Percentiles rank a stretch among this genome's conserved stretches.
Evolutionary conservation across 2,888 invertebrate genomes (phyloP).

Genomic region (Cepaea hortensis): DNA sequence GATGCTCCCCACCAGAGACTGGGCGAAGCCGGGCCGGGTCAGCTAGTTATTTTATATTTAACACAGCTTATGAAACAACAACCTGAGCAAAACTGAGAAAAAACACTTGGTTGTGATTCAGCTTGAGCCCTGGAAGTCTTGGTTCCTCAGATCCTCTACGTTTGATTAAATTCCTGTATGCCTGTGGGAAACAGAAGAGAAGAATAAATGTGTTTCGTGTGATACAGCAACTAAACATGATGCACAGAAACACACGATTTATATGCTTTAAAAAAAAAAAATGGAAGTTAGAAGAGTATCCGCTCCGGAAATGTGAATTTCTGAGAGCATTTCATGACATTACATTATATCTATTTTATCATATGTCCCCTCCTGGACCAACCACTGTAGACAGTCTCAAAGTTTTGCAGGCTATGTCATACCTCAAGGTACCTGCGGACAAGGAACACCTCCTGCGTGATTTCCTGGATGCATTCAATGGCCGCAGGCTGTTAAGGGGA

Average conservation of each 20-base stretch:
- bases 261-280: not conserved
- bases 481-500: too few relatives aligned
- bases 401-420: too few relatives aligned
- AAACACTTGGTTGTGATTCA: slow-evolving; percentile 76
- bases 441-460: too few relatives aligned
- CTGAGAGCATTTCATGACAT: not conserved
- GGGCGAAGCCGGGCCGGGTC: too few relatives aligned
- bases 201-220: too few relatives aligned
- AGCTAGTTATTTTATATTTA: not conserved
- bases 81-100: slow-evolving; percentile 80
- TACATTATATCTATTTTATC: too few relatives aligned
- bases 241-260: not conserved
- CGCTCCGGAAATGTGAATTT: not conserved
- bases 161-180: slow-evolving; percentile 71
- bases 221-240: not conserved
- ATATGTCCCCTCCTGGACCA: too few relatives aligned
- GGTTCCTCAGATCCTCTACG: slow-evolving; percentile 79
- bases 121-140: slow-evolving; percentile 79
- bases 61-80: not conserved
- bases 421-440: too few relatives aligned
- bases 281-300: too few relatives aligned
- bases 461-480: too few relatives aligned
- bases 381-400: too few relatives aligned
- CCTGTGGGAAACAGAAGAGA: slow-evolving; percentile 57
- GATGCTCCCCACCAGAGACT: too few relatives aligned